Conservation (phyloP, 2,797 vertebrate genomes). For the Echeneis naucrates region DNA sequence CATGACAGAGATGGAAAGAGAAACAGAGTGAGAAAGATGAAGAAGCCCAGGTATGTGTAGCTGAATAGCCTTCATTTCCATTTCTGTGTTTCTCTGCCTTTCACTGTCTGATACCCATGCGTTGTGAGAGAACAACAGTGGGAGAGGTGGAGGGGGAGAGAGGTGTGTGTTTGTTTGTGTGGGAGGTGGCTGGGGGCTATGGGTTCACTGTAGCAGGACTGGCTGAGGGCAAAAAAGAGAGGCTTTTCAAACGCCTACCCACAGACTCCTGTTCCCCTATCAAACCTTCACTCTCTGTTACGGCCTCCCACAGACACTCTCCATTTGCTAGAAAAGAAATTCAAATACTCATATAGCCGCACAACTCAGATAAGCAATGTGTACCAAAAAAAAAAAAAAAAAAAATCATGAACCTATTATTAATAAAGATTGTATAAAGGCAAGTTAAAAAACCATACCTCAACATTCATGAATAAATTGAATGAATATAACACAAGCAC, state of each 20-base stretch:
- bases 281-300: conserved; percentile 45
- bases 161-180: conserved; percentile 59
- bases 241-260: conserved; percentile 73
- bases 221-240: conserved; percentile 60
- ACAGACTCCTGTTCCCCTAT: conserved; percentile 51
- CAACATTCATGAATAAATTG: conserved; percentile 6
- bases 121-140: conserved; percentile 37
- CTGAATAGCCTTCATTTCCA: conserved; percentile 15
- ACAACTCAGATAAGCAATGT: conserved; percentile 1
- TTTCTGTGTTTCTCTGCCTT: conserved; percentile 21
- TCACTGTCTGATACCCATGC: conserved; percentile 27
- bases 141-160: conserved; percentile 41
- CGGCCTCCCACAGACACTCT: conserved; percentile 62
- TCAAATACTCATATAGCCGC: conserved; percentile 57
- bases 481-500: conserved; percentile 1
- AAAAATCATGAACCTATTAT: no score
- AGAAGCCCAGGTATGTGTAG: background rate
- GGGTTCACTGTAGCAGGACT: conserved; percentile 59
- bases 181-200: conserved; percentile 65
- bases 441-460: background rate
- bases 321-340: conserved; percentile 57
- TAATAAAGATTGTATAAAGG: background rate
- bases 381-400: no score
- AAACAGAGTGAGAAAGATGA: background rate
- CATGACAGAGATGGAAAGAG: background rate